A percentile compares a stretch with the other conserved stretches of the same genome.
Conservation (phyloP, 2,888 invertebrate genomes). For the Microctonus hyperodae region DNA sequence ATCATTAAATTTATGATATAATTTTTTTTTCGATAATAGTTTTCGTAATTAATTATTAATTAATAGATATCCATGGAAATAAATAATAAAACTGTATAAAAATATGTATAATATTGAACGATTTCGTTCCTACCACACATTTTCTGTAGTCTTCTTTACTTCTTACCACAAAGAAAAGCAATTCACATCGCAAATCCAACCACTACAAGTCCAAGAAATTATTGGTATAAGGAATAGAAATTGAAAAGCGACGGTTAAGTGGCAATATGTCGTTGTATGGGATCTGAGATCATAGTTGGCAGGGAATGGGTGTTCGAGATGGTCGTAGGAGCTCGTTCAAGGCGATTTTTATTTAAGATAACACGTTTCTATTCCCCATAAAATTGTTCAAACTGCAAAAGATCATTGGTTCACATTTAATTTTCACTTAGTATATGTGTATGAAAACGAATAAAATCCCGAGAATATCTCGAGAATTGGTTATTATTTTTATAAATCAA, state of each 20-base stretch:
- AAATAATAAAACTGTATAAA: no score
- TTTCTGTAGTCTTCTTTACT: no score
- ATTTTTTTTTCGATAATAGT: no score
- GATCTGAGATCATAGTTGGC: slow-evolving; percentile 3
- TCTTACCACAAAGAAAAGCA: not conserved
- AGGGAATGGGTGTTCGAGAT: slow-evolving; percentile 3
- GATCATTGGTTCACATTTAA: slow-evolving; percentile 2
- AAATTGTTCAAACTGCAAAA: not conserved
- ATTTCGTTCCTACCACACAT: no score
- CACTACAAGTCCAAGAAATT: not conserved
- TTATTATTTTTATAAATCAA: no score
- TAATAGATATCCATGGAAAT: no score
- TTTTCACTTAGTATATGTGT: slow-evolving; percentile 8
- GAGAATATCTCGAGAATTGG: no score
- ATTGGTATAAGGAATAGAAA: slow-evolving; percentile 14
- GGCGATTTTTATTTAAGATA: slow-evolving; percentile 1
- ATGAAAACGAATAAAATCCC: not conserved
- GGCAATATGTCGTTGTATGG: slow-evolving; percentile 31
- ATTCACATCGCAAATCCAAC: slow-evolving; percentile 10
- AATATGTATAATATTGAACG: no score
- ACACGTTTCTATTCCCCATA: not conserved
- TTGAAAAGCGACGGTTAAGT: slow-evolving; percentile 28
- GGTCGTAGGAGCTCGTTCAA: not conserved
- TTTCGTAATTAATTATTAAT: no score
- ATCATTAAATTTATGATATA: not conserved